Base-by-base conservation (phyloP, 2,797 vertebrate species). In the Pteronotus mesoamericanus region DNA sequence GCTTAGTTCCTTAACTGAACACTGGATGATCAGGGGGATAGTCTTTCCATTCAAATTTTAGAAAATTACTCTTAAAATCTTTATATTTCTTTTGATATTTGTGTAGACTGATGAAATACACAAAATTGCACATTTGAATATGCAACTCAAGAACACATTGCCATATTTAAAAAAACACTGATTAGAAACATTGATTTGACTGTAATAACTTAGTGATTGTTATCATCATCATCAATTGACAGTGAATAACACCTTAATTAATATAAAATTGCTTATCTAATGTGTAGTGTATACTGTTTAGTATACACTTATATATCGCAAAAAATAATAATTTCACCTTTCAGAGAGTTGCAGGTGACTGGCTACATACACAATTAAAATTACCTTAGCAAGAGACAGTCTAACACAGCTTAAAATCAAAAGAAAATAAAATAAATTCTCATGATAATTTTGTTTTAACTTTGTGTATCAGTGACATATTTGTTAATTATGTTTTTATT, bases 401-500 rank as follows among this genome's bases (percentile, higher is more conserved):
- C 68, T 82, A 18, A 44, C 42, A 39, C 44, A 71, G 44, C 83
- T 87, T 77, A 77, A 91, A 91, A 91, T 83, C 24, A 72, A 85
- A 72, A 55, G 39, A 32, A 86, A 64, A 83, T 64, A 46, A 69
- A 86, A 77, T 24, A 88, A 53, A 55, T 94, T 71, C 16, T 77
- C 21, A 77, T 51, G 22, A 69, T 68, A 68, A 86, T 29, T 86
- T 74, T 84, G 24, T 79, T 59, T 92, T 68, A 72, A 87, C 77
- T 86, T 72, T 84, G 37, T 51, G 19, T 64, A n/a, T 89, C 51
- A 75, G 51, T 51, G 89, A 88, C 53, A 42, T 85, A 88, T 75
- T 86, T 68, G 57, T 68, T 59, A 79, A 69, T 93, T 55, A 78
- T 78, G 83, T 86, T 71, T 74, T 69, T 42, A 78, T 96, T 79